These are phyloP conservation scores for Idris sp. DNA, from an alignment of 1,140 invertebrate genomes.

Conservation along the genomic window DNA sequence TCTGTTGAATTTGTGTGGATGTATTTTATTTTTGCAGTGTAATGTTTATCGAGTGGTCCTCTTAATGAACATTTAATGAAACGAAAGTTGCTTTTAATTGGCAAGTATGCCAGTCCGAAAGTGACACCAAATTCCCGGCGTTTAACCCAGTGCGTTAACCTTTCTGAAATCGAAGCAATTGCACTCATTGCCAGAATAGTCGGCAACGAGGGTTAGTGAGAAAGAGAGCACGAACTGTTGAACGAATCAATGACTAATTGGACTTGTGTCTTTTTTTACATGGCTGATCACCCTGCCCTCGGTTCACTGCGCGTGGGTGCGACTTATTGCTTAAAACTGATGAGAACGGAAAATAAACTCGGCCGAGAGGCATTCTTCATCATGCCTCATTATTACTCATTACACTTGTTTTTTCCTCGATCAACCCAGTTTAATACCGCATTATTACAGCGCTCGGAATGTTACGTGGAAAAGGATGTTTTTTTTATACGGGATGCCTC, in stretches of 20 bases:
- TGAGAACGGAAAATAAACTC: slow-evolving; percentile 26
- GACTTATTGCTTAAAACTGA: slow-evolving; percentile 56
- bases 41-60: slow-evolving; percentile 31
- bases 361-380: slow-evolving; percentile 27
- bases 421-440: slow-evolving; percentile 16
- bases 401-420: slow-evolving; percentile 37
- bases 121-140: slow-evolving; percentile 72
- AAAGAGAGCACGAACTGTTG: slow-evolving; percentile 47
- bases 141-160: slow-evolving; percentile 75
- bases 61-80: slow-evolving; percentile 54
- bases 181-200: slow-evolving; percentile 70
- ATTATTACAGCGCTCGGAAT: slow-evolving; percentile 11
- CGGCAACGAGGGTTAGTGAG: slow-evolving; percentile 47
- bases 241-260: slow-evolving; percentile 68
- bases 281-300: slow-evolving; percentile 53
- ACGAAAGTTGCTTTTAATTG: slow-evolving; percentile 53
- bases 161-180: slow-evolving; percentile 75
- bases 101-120: slow-evolving; percentile 66
- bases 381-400: slow-evolving; percentile 42
- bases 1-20: no score
- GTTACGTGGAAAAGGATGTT: slow-evolving; percentile 11
- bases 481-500: background rate
- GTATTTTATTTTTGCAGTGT: background rate
- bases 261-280: slow-evolving; percentile 69
- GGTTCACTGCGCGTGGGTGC: slow-evolving; percentile 51